These are phyloP conservation scores for Beris morrisii DNA, from an alignment of 2,888 invertebrate genomes.

Conservation along the genomic window DNA sequence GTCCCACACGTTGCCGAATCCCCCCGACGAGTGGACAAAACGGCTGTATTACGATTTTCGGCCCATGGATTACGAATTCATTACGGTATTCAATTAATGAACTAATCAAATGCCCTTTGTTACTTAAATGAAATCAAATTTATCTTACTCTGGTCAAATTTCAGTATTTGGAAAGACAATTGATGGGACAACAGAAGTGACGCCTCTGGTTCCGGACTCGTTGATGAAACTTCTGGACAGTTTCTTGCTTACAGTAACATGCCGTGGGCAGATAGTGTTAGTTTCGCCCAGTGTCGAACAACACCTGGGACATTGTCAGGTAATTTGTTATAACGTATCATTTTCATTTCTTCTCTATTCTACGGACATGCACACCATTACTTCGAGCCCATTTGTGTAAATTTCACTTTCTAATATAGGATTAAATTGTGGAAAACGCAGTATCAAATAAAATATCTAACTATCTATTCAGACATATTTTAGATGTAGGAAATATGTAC, in stretches of 20 bases:
- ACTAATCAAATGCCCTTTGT: too few relatives aligned
- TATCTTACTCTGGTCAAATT: conserved; percentile 29
- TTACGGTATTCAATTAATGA: conserved; percentile 58
- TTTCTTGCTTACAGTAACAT: conserved; percentile 77
- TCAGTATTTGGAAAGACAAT: conserved; percentile 62
- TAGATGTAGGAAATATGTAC: too few relatives aligned
- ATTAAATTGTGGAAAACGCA: too few relatives aligned
- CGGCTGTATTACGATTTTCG: conserved; percentile 82
- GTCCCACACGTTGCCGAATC: conserved; percentile 83
- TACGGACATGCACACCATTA: too few relatives aligned
- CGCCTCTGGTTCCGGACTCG: conserved; percentile 63
- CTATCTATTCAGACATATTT: too few relatives aligned
- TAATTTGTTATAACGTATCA: conserved; percentile 47
- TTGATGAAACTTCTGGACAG: conserved; percentile 73
- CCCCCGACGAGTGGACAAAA: conserved; percentile 86
- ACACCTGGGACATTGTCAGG: conserved; percentile 82
- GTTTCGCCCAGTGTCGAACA: conserved; percentile 83
- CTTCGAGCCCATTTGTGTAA: too few relatives aligned
- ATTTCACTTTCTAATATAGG: too few relatives aligned
- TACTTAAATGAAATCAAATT: too few relatives aligned
- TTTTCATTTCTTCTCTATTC: background rate
- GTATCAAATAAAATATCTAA: too few relatives aligned
- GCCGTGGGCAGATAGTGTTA: conserved; percentile 80
- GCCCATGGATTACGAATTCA: conserved; percentile 83
- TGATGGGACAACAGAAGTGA: conserved; percentile 53